A percentile compares a stretch with the other conserved stretches of the same genome.
Evolutionary conservation across 2,888 invertebrate genomes (phyloP).

Genomic region (Seladonia tumulorum): DNA sequence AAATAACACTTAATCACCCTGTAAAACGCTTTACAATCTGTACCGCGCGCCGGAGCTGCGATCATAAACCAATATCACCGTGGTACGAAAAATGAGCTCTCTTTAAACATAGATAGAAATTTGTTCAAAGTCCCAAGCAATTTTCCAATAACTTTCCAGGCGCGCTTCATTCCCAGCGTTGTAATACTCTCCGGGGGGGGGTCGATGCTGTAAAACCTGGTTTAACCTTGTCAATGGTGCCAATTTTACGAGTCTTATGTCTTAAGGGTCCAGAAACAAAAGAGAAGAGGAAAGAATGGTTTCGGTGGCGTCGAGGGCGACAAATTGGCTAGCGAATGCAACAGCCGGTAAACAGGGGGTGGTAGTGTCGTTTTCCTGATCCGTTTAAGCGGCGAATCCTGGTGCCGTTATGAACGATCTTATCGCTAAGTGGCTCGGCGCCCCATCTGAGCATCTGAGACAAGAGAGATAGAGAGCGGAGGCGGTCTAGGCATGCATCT

Average conservation of each 20-base stretch:
- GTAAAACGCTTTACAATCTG: neutral
- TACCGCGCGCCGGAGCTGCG: neutral
- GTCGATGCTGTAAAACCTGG: neutral
- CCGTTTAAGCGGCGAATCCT: slow-evolving; percentile 52
- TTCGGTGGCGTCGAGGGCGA: neutral
- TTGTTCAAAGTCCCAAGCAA: neutral
- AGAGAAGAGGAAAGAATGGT: neutral
- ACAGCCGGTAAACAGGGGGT: slow-evolving; percentile 23
- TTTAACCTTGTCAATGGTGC: neutral
- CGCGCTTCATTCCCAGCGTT: neutral
- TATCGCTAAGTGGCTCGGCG: slow-evolving; percentile 55
- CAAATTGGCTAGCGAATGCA: neutral
- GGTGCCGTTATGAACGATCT: slow-evolving; percentile 55
- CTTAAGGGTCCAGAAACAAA: neutral
- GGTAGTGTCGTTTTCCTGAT: slow-evolving; percentile 41
- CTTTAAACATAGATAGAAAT: neutral
- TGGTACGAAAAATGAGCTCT: neutral
- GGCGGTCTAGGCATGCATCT: slow-evolving; percentile 63
- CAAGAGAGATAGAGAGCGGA: slow-evolving; percentile 32
- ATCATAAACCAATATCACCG: neutral
- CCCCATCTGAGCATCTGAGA: slow-evolving; percentile 42
- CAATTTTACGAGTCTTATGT: neutral
- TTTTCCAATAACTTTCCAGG: neutral
- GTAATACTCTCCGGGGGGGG: neutral
- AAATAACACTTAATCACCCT: neutral